Evolutionary conservation across 2,113 vertebrate species (phyloP).

Genomic region (Seriola quinqueradiata): DNA sequence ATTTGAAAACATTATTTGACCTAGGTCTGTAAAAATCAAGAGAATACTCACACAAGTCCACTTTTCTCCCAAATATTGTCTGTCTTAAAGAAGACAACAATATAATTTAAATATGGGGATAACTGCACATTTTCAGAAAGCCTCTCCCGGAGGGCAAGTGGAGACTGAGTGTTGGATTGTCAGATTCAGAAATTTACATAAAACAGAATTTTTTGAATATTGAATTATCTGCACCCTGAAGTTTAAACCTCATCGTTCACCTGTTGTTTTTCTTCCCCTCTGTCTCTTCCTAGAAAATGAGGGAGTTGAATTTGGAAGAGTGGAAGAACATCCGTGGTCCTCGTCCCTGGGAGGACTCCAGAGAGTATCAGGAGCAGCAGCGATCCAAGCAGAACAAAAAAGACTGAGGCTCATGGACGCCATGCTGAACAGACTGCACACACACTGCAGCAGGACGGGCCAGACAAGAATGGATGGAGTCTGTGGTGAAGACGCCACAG

Average conservation of each 20-base stretch:
- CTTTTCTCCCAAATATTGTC: too few relatives aligned
- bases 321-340: constrained; percentile 98
- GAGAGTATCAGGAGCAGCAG: constrained; percentile 87
- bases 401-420: constrained; percentile 10
- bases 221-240: neutral
- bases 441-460: neutral
- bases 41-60: too few relatives aligned
- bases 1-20: too few relatives aligned
- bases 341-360: constrained; percentile 93
- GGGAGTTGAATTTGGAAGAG: constrained; percentile 84
- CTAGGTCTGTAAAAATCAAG: too few relatives aligned
- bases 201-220: neutral
- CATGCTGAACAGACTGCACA: neutral
- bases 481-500: neutral
- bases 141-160: too few relatives aligned
- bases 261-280: neutral
- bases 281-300: constrained; percentile 87
- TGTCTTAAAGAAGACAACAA: too few relatives aligned
- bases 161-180: too few relatives aligned
- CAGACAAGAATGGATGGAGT: neutral
- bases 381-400: constrained; percentile 48
- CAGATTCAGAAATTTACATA: too few relatives aligned
- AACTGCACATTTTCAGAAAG: too few relatives aligned
- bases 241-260: neutral
- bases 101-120: too few relatives aligned